A percentile compares a stretch with the other conserved stretches of the same genome.
Evolutionary conservation across 2,797 vertebrate species (phyloP).

Genomic region (Artibeus lituratus): DNA sequence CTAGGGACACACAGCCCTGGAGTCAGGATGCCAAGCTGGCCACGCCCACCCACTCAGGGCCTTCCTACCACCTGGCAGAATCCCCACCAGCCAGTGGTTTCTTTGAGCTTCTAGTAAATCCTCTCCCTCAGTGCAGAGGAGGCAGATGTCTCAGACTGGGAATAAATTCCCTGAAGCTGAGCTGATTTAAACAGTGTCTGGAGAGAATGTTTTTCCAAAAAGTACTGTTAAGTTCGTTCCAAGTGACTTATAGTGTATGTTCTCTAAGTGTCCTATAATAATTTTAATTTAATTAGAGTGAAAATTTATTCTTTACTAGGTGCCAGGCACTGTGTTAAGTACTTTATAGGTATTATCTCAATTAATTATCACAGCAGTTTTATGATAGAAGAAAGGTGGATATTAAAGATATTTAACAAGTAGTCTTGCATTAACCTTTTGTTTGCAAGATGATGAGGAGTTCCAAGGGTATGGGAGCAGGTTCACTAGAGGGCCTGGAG

Average conservation of each 20-base stretch:
- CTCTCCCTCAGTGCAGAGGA: neutral
- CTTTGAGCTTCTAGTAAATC: neutral
- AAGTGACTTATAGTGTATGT: neutral
- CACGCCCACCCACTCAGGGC: too few species aligned
- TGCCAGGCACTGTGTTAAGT: neutral
- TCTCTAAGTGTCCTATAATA: neutral
- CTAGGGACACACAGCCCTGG: neutral
- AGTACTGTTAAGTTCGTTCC: neutral
- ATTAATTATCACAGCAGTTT: neutral
- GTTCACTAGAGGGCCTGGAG: neutral
- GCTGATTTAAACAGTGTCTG: neutral
- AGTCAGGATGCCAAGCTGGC: neutral
- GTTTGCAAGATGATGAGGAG: neutral
- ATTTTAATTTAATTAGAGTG: neutral
- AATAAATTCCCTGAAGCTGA: neutral
- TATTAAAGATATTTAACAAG: neutral
- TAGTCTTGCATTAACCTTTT: neutral
- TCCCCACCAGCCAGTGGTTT: neutral
- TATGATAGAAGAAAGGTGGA: neutral
- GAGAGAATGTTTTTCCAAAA: slow-evolving; percentile 3
- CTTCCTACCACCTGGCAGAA: neutral
- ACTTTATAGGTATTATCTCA: neutral
- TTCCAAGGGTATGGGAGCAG: neutral
- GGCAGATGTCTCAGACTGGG: neutral
- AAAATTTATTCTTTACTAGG: slow-evolving; percentile 21